Evolutionary conservation across 2,113 vertebrate genomes (phyloP).

Genomic region (Lampris incognitus): DNA sequence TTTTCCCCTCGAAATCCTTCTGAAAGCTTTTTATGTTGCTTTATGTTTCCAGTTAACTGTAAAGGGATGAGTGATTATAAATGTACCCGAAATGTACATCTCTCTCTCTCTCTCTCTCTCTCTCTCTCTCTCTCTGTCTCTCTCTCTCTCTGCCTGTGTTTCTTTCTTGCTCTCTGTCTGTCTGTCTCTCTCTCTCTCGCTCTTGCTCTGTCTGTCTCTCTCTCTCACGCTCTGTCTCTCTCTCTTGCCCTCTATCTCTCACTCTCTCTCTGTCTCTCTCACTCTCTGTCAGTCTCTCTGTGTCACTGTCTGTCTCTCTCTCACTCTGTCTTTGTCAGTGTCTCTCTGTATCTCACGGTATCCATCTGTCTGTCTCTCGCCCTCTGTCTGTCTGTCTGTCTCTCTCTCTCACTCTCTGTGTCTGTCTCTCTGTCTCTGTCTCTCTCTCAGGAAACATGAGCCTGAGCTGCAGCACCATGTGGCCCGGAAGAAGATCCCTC

Average conservation of each 20-base stretch:
- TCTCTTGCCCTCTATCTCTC: no score
- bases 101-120: neutral
- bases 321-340: neutral
- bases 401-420: neutral
- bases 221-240: no score
- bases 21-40: neutral
- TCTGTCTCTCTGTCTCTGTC: slow-evolving; percentile 17
- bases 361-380: neutral
- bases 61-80: neutral
- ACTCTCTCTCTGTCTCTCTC: no score
- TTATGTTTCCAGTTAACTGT: neutral
- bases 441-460: slow-evolving; percentile 83
- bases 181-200: no score
- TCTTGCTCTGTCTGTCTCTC: no score
- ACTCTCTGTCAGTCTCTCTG: no score
- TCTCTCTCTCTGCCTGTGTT: no score
- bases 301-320: neutral
- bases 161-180: no score
- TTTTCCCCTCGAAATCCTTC: neutral
- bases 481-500: slow-evolving; percentile 96
- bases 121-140: neutral
- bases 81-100: neutral
- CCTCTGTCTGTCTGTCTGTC: neutral
- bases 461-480: slow-evolving; percentile 94
- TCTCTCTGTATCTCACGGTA: no score